Conservation (phyloP, 2,797 vertebrate genomes). For the Meda fulgida region DNA sequence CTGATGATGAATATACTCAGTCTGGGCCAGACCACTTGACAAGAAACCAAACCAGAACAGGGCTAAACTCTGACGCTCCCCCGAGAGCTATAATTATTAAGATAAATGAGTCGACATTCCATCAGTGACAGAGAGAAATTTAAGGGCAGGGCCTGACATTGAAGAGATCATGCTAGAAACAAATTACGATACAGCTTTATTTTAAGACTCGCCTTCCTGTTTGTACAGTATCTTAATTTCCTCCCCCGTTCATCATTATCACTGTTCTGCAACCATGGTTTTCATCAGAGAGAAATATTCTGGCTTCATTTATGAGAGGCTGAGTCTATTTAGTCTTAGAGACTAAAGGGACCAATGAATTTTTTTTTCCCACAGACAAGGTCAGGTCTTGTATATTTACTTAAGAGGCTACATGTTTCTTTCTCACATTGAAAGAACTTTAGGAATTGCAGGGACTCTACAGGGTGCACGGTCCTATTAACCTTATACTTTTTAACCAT, state of each 20-base stretch:
- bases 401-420: conserved; percentile 15
- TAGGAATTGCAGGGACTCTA: conserved; percentile 18
- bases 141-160: background rate
- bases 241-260: background rate
- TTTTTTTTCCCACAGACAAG: conserved; percentile 23
- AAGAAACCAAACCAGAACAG: conserved; percentile 2
- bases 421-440: conserved; percentile 35
- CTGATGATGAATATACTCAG: background rate
- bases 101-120: conserved; percentile 4
- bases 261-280: background rate
- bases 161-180: background rate
- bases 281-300: background rate
- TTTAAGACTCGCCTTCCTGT: conserved; percentile 13
- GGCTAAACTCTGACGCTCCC: background rate
- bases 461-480: background rate
- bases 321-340: background rate
- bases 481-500: background rate
- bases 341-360: background rate
- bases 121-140: background rate
- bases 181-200: conserved; percentile 1
- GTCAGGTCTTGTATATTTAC: conserved; percentile 35
- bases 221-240: background rate
- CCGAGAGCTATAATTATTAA: background rate
- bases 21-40: background rate
- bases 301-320: conserved; percentile 1